These are phyloP conservation scores for Sphenopsis melanotis DNA, from an alignment of 2,797 vertebrate genomes.

Conservation along the genomic window DNA sequence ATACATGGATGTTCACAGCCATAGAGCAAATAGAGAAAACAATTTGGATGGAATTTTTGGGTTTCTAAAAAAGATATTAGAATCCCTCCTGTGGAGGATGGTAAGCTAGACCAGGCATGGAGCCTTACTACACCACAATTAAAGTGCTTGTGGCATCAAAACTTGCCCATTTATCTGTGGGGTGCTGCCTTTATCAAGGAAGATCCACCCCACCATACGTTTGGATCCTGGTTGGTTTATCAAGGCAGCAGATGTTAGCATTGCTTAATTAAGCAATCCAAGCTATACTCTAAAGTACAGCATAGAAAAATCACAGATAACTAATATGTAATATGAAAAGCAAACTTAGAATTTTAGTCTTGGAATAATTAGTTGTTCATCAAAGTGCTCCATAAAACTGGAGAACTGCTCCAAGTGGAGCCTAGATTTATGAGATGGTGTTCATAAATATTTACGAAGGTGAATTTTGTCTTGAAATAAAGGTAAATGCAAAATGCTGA, in stretches of 20 bases:
- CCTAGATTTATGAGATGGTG: neutral
- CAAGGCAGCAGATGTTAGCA: neutral
- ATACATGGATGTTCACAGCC: neutral
- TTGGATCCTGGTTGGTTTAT: neutral
- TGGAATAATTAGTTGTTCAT: neutral
- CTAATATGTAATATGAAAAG: neutral
- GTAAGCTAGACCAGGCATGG: neutral
- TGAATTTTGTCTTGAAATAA: neutral
- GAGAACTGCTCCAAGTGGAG: neutral
- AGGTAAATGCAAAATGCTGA: neutral
- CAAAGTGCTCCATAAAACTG: neutral
- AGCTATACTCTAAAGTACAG: neutral
- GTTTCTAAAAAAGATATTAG: neutral
- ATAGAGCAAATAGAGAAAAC: neutral
- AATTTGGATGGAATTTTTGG: neutral
- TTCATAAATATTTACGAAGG: neutral
- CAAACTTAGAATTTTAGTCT: neutral
- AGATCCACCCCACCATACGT: neutral
- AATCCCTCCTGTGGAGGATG: neutral
- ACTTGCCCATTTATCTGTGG: neutral
- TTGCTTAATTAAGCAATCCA: neutral
- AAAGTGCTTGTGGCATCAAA: neutral
- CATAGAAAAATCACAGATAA: neutral
- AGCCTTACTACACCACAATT: neutral
- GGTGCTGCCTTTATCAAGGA: neutral